These are phyloP conservation scores for Pentamera pediparva DNA, from an alignment of 53 echinoderm and acorn worm species.

Conservation along the genomic window DNA sequence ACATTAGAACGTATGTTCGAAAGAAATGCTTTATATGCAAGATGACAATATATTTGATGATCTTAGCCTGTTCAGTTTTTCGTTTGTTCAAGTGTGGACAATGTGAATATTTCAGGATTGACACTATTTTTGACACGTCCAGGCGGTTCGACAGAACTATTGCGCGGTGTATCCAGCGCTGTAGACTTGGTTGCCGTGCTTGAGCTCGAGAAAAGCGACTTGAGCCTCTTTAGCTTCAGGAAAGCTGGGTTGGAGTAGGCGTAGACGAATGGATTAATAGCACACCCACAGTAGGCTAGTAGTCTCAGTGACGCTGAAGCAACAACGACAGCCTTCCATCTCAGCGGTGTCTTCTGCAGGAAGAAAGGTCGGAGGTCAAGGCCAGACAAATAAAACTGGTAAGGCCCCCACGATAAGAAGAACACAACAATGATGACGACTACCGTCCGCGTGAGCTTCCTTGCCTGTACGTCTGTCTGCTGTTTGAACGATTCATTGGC, in stretches of 20 bases:
- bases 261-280: slow-evolving; percentile 5
- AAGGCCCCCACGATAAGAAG: slow-evolving; percentile 11
- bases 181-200: too few relatives aligned
- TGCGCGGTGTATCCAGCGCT: too few relatives aligned
- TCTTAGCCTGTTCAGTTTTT: too few relatives aligned
- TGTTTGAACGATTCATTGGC: neutral
- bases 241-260: slow-evolving; percentile 13
- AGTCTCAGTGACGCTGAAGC: neutral
- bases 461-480: neutral
- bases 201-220: too few relatives aligned
- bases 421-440: slow-evolving; percentile 1
- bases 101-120: too few relatives aligned
- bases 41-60: too few relatives aligned
- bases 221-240: too few relatives aligned
- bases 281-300: slow-evolving; percentile 4
- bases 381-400: neutral
- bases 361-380: slow-evolving; percentile 12
- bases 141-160: too few relatives aligned
- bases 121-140: too few relatives aligned
- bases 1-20: too few relatives aligned
- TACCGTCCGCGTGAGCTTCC: slow-evolving; percentile 6
- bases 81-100: too few relatives aligned
- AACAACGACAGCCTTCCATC: slow-evolving; percentile 9
- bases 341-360: slow-evolving; percentile 1
- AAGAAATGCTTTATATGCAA: too few relatives aligned